Conservation (phyloP, 2,888 invertebrate species). For the Zygaena filipendulae region DNA sequence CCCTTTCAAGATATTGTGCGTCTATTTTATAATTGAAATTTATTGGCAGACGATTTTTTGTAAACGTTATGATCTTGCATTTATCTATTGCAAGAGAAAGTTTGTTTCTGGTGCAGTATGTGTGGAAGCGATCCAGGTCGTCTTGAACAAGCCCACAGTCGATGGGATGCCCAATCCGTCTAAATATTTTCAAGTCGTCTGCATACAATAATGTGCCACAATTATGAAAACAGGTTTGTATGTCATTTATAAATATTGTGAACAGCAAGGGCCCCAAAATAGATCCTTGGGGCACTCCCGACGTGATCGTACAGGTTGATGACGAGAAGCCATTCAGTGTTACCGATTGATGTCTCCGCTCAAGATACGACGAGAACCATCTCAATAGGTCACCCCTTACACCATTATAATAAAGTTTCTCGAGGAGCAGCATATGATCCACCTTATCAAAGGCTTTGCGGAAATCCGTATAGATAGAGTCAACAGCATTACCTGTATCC, state of each 20-base stretch:
- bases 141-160: slow-evolving; percentile 7
- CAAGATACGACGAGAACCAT: slow-evolving; percentile 10
- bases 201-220: slow-evolving; percentile 6
- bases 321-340: slow-evolving; percentile 4
- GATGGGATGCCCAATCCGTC: neutral
- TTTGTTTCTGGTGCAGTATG: slow-evolving; percentile 5
- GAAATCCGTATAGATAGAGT: slow-evolving; percentile 13
- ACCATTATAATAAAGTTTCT: slow-evolving; percentile 4
- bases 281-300: slow-evolving; percentile 8
- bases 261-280: no score
- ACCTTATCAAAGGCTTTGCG: slow-evolving; percentile 13
- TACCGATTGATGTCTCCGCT: slow-evolving; percentile 6
- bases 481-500: slow-evolving; percentile 8
- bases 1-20: no score
- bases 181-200: slow-evolving; percentile 12
- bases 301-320: slow-evolving; percentile 2
- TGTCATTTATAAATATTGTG: no score
- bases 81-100: no score
- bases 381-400: slow-evolving; percentile 7
- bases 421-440: slow-evolving; percentile 10
- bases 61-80: no score
- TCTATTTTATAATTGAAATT: no score
- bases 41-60: no score
- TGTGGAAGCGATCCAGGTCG: slow-evolving; percentile 5
- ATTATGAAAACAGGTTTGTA: no score